Evolutionary conservation across 2,888 invertebrate species (phyloP).

Genomic region (Caenorhabditis macrosperma): DNA sequence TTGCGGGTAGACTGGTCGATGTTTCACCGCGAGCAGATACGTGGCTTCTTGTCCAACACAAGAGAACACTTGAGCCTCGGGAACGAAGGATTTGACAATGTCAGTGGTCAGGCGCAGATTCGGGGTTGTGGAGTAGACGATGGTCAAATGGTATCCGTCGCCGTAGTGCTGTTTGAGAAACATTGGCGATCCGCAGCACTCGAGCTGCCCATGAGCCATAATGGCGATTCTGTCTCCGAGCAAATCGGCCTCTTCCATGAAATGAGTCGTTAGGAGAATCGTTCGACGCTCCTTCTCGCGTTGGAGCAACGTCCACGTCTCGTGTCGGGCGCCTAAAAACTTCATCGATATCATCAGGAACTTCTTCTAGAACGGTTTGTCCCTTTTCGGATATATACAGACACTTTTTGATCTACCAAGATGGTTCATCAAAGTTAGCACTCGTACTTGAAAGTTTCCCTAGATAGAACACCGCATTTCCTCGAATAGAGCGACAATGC

Average conservation of each 20-base stretch:
- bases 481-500: too few species aligned
- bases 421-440: too few species aligned
- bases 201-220: conserved; percentile 88
- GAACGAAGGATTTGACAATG: conserved; percentile 47
- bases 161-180: conserved; percentile 89
- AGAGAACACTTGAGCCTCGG: conserved; percentile 83
- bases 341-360: too few species aligned
- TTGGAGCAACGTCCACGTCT: conserved; percentile 87
- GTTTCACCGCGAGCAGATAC: conserved; percentile 82
- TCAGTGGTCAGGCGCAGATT: conserved; percentile 32
- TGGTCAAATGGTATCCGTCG: conserved; percentile 88
- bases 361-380: too few species aligned
- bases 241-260: conserved; percentile 93
- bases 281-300: conserved; percentile 83
- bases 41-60: conserved; percentile 88
- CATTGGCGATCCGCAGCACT: conserved; percentile 88
- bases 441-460: too few species aligned
- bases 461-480: too few species aligned
- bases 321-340: conserved; percentile 83
- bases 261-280: conserved; percentile 89
- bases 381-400: too few species aligned
- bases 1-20: conserved; percentile 81
- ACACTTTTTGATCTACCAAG: too few species aligned
- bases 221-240: conserved; percentile 90
- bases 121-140: conserved; percentile 82